Conservation (phyloP, 2,797 vertebrate genomes). For the Protosalanx chinensis region DNA sequence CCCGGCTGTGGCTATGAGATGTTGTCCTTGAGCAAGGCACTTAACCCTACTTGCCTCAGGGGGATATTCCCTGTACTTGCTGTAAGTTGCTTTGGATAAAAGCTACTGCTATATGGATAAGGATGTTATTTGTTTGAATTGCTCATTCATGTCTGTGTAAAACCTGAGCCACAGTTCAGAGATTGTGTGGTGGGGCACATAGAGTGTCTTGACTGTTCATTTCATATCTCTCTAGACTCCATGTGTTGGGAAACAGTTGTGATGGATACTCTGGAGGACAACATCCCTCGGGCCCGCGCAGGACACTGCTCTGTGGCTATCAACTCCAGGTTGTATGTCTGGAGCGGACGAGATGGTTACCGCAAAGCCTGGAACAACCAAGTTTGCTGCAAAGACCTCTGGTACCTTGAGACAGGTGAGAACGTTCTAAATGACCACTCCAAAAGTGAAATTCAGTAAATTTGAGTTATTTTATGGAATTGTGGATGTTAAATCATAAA, state of each 20-base stretch:
- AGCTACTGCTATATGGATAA: too few species aligned
- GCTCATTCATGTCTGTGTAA: not conserved
- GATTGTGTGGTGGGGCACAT: not conserved
- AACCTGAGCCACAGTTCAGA: not conserved
- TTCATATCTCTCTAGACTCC: constrained; percentile 69
- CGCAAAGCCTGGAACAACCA: constrained; percentile 97
- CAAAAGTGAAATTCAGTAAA: too few species aligned
- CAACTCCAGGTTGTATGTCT: constrained; percentile 89
- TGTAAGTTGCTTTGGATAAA: too few species aligned
- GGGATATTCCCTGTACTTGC: too few species aligned
- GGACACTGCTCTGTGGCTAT: constrained; percentile 93
- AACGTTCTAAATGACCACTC: not conserved
- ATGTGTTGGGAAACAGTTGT: constrained; percentile 91
- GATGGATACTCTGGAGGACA: constrained; percentile 93
- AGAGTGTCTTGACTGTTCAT: not conserved
- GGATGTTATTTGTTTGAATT: too few species aligned
- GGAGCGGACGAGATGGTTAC: constrained; percentile 94
- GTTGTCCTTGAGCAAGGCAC: too few species aligned
- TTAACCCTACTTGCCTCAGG: too few species aligned
- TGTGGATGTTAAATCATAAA: too few species aligned
- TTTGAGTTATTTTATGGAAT: too few species aligned
- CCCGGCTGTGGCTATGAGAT: too few species aligned
- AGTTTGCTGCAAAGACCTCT: constrained; percentile 92
- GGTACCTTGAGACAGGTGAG: constrained; percentile 91
- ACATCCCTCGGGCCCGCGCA: constrained; percentile 89